Conservation (phyloP, 2,888 invertebrate species). For the Halictus ligatus region DNA sequence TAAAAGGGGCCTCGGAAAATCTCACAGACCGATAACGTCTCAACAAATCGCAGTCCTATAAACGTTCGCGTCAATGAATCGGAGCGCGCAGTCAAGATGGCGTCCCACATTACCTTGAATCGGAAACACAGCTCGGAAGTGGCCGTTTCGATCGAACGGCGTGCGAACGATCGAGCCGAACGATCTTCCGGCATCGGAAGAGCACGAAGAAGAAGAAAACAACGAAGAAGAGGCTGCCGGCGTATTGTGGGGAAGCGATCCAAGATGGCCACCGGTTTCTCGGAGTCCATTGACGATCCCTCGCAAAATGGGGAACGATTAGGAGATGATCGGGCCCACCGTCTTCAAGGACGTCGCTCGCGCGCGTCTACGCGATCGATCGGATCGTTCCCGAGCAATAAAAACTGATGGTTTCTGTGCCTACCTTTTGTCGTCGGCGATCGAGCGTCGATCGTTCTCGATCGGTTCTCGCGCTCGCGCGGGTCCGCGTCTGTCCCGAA, state of each 20-base stretch:
- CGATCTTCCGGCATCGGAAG: neutral
- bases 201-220: neutral
- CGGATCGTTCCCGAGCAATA: constrained; percentile 50
- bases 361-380: neutral
- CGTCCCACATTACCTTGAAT: neutral
- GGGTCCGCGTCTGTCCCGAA: constrained; percentile 31
- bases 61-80: neutral
- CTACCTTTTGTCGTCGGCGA: constrained; percentile 67
- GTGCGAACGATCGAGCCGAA: neutral
- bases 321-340: constrained; percentile 27
- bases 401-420: constrained; percentile 68
- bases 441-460: constrained; percentile 39
- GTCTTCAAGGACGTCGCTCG: neutral
- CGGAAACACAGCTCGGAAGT: neutral
- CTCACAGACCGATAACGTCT: no score
- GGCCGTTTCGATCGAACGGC: neutral
- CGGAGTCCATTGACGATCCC: neutral
- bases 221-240: neutral
- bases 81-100: neutral
- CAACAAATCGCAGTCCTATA: neutral
- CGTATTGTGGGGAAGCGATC: neutral
- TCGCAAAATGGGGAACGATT: constrained; percentile 25
- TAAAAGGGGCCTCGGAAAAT: no score
- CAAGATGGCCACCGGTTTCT: neutral
- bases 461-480: neutral